Conservation (phyloP, 2,888 invertebrate species). For the Aporophyla lueneburgensis region DNA sequence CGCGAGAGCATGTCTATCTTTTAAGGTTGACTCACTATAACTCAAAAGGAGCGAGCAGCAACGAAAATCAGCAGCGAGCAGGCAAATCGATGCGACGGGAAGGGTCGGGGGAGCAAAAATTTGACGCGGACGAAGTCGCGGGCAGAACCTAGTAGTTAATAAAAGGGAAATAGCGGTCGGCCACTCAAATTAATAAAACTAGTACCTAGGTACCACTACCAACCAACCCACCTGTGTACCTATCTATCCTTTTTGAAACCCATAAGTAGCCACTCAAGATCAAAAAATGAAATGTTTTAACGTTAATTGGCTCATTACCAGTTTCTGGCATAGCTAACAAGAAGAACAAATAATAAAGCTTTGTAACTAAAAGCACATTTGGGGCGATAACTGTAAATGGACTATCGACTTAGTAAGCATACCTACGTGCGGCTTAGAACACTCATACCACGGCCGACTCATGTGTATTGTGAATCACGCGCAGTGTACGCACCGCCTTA, state of each 20-base stretch:
- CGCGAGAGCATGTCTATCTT: too few species aligned
- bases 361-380: constrained; percentile 74
- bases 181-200: not conserved
- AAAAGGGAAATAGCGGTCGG: not conserved
- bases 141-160: too few species aligned
- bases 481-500: constrained; percentile 28
- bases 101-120: too few species aligned
- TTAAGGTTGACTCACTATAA: too few species aligned
- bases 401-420: constrained; percentile 53
- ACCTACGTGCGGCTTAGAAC: constrained; percentile 56
- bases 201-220: not conserved
- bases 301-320: constrained; percentile 67
- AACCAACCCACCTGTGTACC: not conserved
- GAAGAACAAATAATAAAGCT: constrained; percentile 73
- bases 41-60: too few species aligned
- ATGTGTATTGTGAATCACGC: constrained; percentile 71
- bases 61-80: too few species aligned
- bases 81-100: too few species aligned
- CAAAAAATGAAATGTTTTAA: not conserved
- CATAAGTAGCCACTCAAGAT: not conserved
- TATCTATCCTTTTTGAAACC: not conserved
- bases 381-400: constrained; percentile 77
- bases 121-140: too few species aligned
- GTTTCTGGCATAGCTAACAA: constrained; percentile 72
- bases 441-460: constrained; percentile 67